phyloP scores from a whole-genome alignment of 1,140 invertebrate species.

The Trypoxylus dichotomus region DNA sequence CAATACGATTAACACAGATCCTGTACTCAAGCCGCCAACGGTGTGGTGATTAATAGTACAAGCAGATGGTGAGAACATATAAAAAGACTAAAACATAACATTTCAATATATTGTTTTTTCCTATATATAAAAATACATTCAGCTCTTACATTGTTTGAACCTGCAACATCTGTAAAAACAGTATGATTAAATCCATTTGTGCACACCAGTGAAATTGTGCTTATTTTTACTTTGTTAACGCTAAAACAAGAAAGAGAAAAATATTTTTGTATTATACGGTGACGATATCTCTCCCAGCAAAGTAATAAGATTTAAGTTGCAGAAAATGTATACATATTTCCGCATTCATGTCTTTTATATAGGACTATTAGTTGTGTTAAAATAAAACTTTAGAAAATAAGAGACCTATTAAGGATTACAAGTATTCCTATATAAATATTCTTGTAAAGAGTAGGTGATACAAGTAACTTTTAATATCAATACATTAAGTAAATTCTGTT shows the following conservation, averaged over 20 bases:
- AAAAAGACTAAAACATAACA: conserved; percentile 16
- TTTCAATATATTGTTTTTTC: neutral
- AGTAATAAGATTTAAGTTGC: no score
- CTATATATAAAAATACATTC: neutral
- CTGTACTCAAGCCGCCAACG: conserved; percentile 40
- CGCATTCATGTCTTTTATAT: no score
- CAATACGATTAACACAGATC: conserved; percentile 45
- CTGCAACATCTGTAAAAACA: neutral
- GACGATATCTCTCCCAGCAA: no score
- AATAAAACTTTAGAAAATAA: no score
- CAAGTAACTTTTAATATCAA: no score
- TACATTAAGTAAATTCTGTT: no score
- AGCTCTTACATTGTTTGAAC: neutral
- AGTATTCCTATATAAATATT: no score
- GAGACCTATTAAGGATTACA: no score
- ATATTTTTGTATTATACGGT: no score
- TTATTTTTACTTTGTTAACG: neutral
- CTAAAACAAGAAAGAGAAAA: neutral
- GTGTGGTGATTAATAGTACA: conserved; percentile 28
- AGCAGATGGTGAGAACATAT: conserved; percentile 33
- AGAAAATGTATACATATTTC: no score
- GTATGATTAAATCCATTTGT: neutral
- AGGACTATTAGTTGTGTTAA: no score
- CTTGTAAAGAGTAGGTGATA: no score
- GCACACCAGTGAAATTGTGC: neutral